Evolutionary conservation across 2,888 invertebrate species (phyloP), one percentile per base, ranked within the genome.

Genomic region (Sycophila texana): DNA sequence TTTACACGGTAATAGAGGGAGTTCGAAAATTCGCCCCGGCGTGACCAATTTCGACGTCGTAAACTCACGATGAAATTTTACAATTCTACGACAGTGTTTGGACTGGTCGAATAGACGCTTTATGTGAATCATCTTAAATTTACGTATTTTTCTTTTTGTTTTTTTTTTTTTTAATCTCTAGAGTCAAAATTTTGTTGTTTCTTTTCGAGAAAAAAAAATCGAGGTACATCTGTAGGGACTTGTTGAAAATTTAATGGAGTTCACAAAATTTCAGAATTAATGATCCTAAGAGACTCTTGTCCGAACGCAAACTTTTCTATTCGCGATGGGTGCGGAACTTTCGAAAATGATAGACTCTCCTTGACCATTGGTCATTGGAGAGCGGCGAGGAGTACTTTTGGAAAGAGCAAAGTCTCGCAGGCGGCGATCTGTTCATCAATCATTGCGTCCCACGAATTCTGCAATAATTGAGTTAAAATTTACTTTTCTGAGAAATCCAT

Each of bases 391-490:
- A 14, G 1, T n/a, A n/a, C 67, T 60, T 80, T 76, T 73, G 65
- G 74, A 74, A 67, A 73, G 51, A 79, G 22, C 13, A 13, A 55
- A n/a, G 74, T 30, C 57, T 49, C 39, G 57, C 20, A 66, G 30
- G 60, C 74, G 70, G 77, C 61, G 39, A 58, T 39, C 18, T 7
- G 47, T 39, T 77, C 79, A 79, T 81, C 73, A 73, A 81, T 81
- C 79, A 81, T 77, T 20, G 53, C 26, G 51, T 61, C 55, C 57
- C 71, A 47, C 10, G 71, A 55, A 61, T 66, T 71, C 61, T 14
- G 39, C 68, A 65, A 70, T 81, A 81, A 81, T 79, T 76, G 79
- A 76, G 76, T 58, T 70, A 81, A 74, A 76, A 65, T 79, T 51
- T 63, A 78, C 49, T 78, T 71, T 77, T 65, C 39, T 12, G n/a